These are phyloP conservation scores for Meliscaeva auricollis DNA, from an alignment of 2,888 invertebrate genomes.

Conservation along the genomic window DNA sequence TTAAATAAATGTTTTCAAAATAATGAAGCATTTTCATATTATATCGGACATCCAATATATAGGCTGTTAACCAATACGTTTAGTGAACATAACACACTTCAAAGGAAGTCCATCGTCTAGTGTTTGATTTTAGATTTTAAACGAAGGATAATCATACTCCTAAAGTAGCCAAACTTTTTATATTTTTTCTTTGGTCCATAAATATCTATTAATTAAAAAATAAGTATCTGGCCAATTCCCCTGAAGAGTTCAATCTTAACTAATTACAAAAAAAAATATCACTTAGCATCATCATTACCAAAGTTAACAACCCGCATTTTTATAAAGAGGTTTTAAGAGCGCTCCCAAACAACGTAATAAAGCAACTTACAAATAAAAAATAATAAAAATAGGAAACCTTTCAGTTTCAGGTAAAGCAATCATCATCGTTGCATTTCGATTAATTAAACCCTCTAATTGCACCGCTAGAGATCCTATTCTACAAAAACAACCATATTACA, in stretches of 20 bases:
- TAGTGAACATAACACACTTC: no score
- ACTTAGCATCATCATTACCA: slow-evolving; percentile 36
- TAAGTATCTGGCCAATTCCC: slow-evolving; percentile 6
- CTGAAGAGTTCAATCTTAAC: slow-evolving; percentile 29
- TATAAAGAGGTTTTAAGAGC: slow-evolving; percentile 5
- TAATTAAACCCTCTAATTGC: slow-evolving; percentile 74
- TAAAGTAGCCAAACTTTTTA: no score
- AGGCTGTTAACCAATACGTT: no score
- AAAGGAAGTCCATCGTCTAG: no score
- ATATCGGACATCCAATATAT: background rate
- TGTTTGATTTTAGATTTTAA: no score
- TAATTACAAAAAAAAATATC: slow-evolving; percentile 47
- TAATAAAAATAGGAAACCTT: slow-evolving; percentile 11
- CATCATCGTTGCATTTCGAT: slow-evolving; percentile 72
- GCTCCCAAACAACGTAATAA: background rate
- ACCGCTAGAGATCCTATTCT: slow-evolving; percentile 64
- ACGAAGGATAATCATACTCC: background rate
- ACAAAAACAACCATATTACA: slow-evolving; percentile 19
- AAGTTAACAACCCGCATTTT: slow-evolving; percentile 20
- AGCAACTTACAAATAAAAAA: background rate
- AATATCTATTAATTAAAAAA: slow-evolving; percentile 43
- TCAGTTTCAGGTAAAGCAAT: slow-evolving; percentile 54
- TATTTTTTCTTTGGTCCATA: no score
- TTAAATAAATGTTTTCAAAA: background rate
- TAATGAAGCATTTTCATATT: background rate